A percentile compares a stretch with the other conserved stretches of the same genome.
These are phyloP conservation scores for Phragmatobia fuliginosa DNA, from an alignment of 2,888 invertebrate genomes.

Conservation along the genomic window DNA sequence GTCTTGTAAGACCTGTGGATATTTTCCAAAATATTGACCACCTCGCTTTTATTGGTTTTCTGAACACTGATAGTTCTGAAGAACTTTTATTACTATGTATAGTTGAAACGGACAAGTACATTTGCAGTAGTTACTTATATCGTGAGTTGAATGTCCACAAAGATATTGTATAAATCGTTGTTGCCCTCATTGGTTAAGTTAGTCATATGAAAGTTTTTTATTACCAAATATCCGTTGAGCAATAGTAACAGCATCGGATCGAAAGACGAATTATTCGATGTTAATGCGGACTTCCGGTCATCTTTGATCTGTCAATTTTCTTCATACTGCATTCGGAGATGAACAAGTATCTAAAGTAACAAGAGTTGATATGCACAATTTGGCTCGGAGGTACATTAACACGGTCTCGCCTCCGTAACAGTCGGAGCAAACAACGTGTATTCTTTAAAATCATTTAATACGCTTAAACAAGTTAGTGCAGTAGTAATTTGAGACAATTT, in stretches of 20 bases:
- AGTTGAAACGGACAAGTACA: background rate
- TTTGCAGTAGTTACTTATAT: background rate
- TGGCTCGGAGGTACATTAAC: conserved; percentile 48
- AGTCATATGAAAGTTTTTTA: conserved; percentile 24
- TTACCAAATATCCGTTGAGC: conserved; percentile 29
- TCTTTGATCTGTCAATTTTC: conserved; percentile 82
- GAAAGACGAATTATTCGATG: conserved; percentile 69
- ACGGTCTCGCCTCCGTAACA: conserved; percentile 23
- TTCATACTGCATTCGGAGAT: conserved; percentile 72
- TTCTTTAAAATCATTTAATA: conserved; percentile 79
- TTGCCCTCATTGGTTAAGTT: conserved; percentile 14
- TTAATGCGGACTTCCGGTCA: conserved; percentile 81
- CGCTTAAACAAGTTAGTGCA: conserved; percentile 75
- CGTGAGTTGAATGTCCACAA: background rate
- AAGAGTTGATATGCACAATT: conserved; percentile 73
- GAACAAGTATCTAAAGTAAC: conserved; percentile 63
- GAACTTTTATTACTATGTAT: background rate
- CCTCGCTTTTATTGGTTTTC: background rate
- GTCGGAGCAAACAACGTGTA: conserved; percentile 50
- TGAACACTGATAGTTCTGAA: background rate
- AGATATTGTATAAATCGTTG: conserved; percentile 7
- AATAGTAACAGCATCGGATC: conserved; percentile 63
- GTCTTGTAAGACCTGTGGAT: conserved; percentile 40
- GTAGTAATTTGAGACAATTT: conserved; percentile 80
- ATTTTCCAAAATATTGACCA: conserved; percentile 42